phyloP scores from a whole-genome alignment of 2,797 vertebrate species.

The Euphonia xanthogaster region DNA sequence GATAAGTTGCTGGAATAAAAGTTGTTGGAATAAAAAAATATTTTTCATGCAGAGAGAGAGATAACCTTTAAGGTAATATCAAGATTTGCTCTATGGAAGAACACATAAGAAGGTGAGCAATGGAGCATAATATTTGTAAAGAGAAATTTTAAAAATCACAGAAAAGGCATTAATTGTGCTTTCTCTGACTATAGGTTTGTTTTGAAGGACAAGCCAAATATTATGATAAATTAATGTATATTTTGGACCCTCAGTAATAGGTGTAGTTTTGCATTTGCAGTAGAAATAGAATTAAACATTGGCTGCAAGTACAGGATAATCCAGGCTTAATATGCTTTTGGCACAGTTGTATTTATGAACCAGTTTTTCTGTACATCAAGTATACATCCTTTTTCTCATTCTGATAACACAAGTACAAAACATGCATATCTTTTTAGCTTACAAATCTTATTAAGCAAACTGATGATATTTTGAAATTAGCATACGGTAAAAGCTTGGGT shows the following conservation, averaged over 20 bases:
- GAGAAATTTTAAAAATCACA: background rate
- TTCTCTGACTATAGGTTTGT: background rate
- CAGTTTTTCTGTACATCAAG: background rate
- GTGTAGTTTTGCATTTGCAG: background rate
- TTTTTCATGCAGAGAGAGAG: background rate
- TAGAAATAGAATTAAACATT: background rate
- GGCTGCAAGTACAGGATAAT: background rate
- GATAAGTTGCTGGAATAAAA: too few species aligned
- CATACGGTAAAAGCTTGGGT: background rate
- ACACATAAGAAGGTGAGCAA: background rate
- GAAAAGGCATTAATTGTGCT: background rate
- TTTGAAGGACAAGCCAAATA: background rate
- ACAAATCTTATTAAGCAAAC: background rate
- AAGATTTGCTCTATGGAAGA: background rate
- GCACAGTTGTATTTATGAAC: background rate
- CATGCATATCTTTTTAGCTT: background rate
- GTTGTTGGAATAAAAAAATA: background rate
- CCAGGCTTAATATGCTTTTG: background rate
- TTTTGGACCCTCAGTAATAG: background rate
- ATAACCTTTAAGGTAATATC: background rate
- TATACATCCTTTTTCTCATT: background rate
- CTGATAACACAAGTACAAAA: background rate
- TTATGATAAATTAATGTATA: background rate
- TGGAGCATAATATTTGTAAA: background rate
- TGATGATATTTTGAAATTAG: background rate